Evolutionary conservation across 2,113 vertebrate genomes (phyloP).

Genomic region (Furnarius figulus): DNA sequence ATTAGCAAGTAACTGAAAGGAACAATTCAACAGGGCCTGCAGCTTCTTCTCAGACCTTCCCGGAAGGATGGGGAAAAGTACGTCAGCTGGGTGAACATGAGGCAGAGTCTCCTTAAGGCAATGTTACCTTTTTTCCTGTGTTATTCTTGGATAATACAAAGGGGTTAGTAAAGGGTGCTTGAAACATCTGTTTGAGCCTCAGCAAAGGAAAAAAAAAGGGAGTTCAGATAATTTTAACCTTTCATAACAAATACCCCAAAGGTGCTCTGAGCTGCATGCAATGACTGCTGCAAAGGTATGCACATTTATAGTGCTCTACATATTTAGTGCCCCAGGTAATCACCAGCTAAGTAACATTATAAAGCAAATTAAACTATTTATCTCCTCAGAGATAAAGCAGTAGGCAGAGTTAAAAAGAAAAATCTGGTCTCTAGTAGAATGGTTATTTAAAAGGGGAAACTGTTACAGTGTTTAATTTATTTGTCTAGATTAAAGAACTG

Average conservation of each 20-base stretch:
- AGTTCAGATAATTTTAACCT: background rate
- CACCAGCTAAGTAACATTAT: background rate
- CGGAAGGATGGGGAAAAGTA: background rate
- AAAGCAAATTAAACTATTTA: constrained; percentile 2
- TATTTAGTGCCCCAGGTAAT: background rate
- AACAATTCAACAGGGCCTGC: background rate
- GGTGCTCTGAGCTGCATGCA: background rate
- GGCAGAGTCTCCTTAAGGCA: background rate
- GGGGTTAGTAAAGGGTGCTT: background rate
- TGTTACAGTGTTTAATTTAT: background rate
- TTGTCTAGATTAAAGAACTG: background rate
- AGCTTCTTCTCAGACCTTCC: background rate
- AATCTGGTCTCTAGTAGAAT: background rate
- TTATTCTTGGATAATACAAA: background rate
- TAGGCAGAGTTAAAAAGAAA: background rate
- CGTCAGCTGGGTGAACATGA: background rate
- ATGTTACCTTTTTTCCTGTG: background rate
- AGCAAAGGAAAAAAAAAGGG: background rate
- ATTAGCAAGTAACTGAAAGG: background rate
- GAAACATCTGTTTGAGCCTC: background rate
- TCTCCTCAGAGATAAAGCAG: background rate
- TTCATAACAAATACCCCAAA: background rate
- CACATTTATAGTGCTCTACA: background rate
- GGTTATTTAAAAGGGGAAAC: background rate
- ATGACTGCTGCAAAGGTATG: background rate